Base-by-base conservation (phyloP, 2,113 vertebrate genomes). In the Leiothrix lutea region DNA sequence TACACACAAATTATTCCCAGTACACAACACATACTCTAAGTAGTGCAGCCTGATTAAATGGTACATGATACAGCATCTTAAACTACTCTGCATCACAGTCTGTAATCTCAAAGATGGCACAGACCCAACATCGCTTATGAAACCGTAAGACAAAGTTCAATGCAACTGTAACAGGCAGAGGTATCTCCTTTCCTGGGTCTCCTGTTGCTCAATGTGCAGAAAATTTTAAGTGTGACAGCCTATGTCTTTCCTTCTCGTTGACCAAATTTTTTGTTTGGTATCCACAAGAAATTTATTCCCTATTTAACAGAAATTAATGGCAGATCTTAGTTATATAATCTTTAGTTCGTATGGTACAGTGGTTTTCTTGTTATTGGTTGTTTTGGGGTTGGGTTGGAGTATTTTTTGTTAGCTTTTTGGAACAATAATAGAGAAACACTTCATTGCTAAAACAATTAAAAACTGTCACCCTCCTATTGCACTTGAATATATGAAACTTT, bases 1-100 rank as follows among this genome's bases (percentile, higher is more conserved):
- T 80, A 94, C 85, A 96, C 87, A 45, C 94, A 96, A 94, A 94
- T 96, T 95, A 96, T 90, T 95, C 95, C 95, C 94, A 93, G 72
- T 74, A 92, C 69, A 53, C 92, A 95, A 96, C 93, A 94, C 94
- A 83, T 94, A 90, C 64, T 86, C 81, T 65, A 82, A 95, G 72
- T 44, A 87, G 81, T 44, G 42, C 62, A 92, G 79, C 24, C 90
- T 94, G 90, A 97, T 96, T 95, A 97, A 97, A 96, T 45, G 67
- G 71, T 95, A 95, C 94, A 96, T 64, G 85, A 88, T 96, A 86
- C 71, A 94, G 67, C 92, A 88, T 93, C 85, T 88, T 73, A 96
- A 94, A 78, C 74, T 64, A 77, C 78, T 80, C 67, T 67, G 67
- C 40, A 90, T 73, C 90, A 61, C 87, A 78, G 79, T 70, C 79